Percentiles rank a stretch among this genome's conserved stretches.
These are phyloP conservation scores for Momotus momota DNA, from an alignment of 2,797 vertebrate genomes.

Conservation along the genomic window DNA sequence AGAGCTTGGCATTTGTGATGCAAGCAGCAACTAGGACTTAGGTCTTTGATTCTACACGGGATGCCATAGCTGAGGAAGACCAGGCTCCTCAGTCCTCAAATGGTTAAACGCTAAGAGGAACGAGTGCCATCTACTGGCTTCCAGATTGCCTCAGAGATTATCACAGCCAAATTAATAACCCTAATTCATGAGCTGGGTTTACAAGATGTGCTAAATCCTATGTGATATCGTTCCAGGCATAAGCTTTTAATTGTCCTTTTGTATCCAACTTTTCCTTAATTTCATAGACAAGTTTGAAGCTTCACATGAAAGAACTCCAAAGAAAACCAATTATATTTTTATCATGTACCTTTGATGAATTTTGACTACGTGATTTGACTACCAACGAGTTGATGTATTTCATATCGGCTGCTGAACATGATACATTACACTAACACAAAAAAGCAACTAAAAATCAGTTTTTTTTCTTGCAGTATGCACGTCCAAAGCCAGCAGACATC, in stretches of 20 bases:
- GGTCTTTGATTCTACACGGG: rapidly evolving
- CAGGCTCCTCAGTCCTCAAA: neutral
- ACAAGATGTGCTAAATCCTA: neutral
- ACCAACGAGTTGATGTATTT: neutral
- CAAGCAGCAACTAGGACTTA: neutral
- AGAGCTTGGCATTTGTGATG: neutral
- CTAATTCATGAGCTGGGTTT: neutral
- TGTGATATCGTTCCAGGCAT: neutral
- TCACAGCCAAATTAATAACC: neutral
- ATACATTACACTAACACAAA: neutral
- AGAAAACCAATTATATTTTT: neutral
- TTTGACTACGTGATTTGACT: neutral
- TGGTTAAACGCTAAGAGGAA: neutral
- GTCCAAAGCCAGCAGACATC: neutral
- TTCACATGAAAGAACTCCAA: neutral
- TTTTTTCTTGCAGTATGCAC: neutral
- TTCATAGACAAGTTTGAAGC: neutral
- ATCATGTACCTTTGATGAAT: neutral
- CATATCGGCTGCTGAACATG: neutral
- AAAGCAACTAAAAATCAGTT: neutral
- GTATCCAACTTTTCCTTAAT: neutral
- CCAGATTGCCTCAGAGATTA: neutral
- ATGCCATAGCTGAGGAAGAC: neutral
- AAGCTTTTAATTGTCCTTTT: neutral
- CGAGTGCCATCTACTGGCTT: neutral